Evolutionary conservation across 2,888 invertebrate genomes (phyloP), one percentile per base, ranked within the genome.

Genomic region (Melangyna quadrimaculata): DNA sequence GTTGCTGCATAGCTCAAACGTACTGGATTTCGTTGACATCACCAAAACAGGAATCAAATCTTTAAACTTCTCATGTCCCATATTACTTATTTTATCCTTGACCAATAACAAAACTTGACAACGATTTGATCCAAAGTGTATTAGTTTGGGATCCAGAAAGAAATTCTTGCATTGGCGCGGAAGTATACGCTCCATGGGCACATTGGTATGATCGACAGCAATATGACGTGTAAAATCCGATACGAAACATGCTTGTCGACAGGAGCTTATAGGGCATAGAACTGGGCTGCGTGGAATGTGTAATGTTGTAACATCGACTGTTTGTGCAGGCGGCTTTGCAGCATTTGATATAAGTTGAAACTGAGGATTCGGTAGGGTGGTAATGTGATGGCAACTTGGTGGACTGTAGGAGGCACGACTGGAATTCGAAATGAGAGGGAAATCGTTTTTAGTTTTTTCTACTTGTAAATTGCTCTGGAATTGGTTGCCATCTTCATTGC

Each of bases 201-300:
- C 70, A 17, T 88, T 61, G 0, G 72, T 87, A 84, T 91, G 91
- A 51, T 90, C 89, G 3, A 89, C 84, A 4, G 88, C 87, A 1
- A 91, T 77, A 71, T 91, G 91, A 37, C 88, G 89, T 6, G 88
- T 90, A 37, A 91, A 89, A 37, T 91, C 90, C 1, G 91, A 90
- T 3, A 91, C 87, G 55, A 90, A 90, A 10, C 88, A 88, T 74
- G 88, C 77, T 3, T 88, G 88, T 5, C 80, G 51, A 53, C 91
- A 91, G 0, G 87, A 71, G 0, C 87, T 81, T 22, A 90, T 89
- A 3, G 91, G 91, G 40, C 91, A 91, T 12, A 83, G 73, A 3
- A 90, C 84, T 4, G 90, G 91, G 3, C 80, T 83, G 7, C 89
- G 89, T 1, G 88, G 83, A 1, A 90, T 83, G 10, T 88, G 88